Base-by-base conservation (phyloP, 2,888 invertebrate species). In the Aphodius sticticus region DNA sequence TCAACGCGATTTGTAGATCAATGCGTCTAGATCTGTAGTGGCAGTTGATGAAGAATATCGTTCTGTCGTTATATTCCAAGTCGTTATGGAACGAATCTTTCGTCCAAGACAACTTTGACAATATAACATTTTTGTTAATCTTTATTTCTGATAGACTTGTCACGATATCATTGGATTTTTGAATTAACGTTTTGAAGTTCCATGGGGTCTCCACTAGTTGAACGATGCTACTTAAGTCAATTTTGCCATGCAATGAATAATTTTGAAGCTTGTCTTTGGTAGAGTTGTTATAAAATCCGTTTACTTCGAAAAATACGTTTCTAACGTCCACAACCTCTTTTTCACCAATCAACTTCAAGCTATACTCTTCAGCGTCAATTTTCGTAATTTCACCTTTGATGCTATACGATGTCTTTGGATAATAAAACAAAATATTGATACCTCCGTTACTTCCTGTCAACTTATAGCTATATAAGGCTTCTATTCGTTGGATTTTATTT, bases 61-160 rank as follows among this genome's bases (percentile, higher is more conserved):
- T 78, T 69, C 83, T 83, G 16, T 84, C 81, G 71, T 84, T 83
- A 36, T 77, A 80, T 81, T 84, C 82, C 5, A 84, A 76, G n/a
- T 76, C 36, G 3, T 80, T 76, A 2, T 79, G 77, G 74, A 84
- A 76, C 9, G 79, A 81, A 38, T 80, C 79, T 7, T 81, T 72
- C 16, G 82, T 80, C 83, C 83, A 82, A 53, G 83, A 82, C 14
- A 83, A 69, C 15, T 83, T 76, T 7, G 81, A 80, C 12, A 79
- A 70, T 72, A 82, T 83, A 7, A 78, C 71, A 70, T 78, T 78
- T n/a, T 77, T 77, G 16, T 70, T 81, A 0, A 81, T 82, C 75
- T 77, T 76, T 7, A 84, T 14, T 77, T 82, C 76, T 6, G 77
- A 38, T 14, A 79, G 79, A 70, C 81, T 82, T 9, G 84, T 53